Base-by-base conservation (phyloP, 1,140 invertebrate genomes). In the Daktulosphaira vitifoliae region DNA sequence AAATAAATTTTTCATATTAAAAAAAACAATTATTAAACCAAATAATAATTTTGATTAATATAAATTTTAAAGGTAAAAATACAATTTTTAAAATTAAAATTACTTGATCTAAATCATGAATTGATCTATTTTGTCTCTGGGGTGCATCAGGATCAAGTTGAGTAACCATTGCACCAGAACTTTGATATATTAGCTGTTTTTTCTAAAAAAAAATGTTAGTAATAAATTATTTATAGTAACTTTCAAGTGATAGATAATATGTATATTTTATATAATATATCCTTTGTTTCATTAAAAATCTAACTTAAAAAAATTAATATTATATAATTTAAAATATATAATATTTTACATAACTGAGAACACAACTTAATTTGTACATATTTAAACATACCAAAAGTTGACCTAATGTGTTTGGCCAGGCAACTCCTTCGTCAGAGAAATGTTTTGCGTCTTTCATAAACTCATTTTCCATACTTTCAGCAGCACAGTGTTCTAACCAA, bases 111-210 rank as follows among this genome's bases (percentile, higher is more conserved):
- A 96, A 77, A 72, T 92, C 87, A 76, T 96, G 92, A 16, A 97
- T 76, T 22, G 82, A 81, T 72, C 82, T 85, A 18, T 84, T 84
- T 71, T 95, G 84, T 65, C 91, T 79, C 20, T 84, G 76, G 0
- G 89, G 86, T 33, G 92, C 92, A 84, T 98, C 94, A n/a, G 93
- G 93, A 78, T 98, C 93, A 70, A 97, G 76, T 68, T 83, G 81
- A 13, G 83, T 81, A 0, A 92, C 83, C 52, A 89, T 78, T 62
- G 81, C 77, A 49, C 81, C 75, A 1, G 76, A 76, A 26, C 79
- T 81, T 13, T 71, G 66, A 71, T 84, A 84, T 0, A 79, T 77
- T 13, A 83, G 80, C 2, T 76, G 76, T 50, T 68, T 54, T 38
- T 69, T 66, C 67, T 68, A 59, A 46, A 65, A 67, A 15, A 23